Evolutionary conservation across 2,797 vertebrate species (phyloP), one percentile per base, ranked within the genome.

Genomic region (Anolis apletophallus): DNA sequence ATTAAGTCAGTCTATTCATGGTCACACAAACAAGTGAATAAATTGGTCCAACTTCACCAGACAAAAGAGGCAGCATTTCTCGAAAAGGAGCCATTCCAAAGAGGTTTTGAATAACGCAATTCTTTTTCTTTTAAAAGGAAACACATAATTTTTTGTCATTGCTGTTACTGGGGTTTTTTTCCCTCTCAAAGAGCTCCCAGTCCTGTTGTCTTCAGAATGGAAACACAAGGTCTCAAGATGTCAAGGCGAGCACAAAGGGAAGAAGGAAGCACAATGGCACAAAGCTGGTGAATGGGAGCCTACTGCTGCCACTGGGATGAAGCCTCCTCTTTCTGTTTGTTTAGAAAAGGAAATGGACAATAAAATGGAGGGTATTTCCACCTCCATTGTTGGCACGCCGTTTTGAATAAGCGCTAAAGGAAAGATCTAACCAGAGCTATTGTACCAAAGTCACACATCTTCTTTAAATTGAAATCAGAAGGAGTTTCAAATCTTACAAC

Each of bases 1-100:
- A 85, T 84, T 76, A 81, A 88, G 54, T 72, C 36, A 61, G 34
- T 76, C 77, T 88, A 67, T 88, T 88, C 81, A 80, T 82, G 74
- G 87, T 23, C 82, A 69, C 61, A 84, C 75, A 84, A 88, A 83
- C 86, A 87, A 84, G 76, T 23, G 32, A 26, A 84, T 84, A 80
- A 80, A 84, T 88, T 88, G 87, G 32, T 82, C 87, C 50, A 55
- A 14, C 46, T 3, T 5, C 12, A 50, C 71, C 69, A 81, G 85
- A 74, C 59, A 88, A 84, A 86, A 81, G 82, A 55, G 13, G 54
- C 16, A 76, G 26, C 21, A 12, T 5, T 75, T 74, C 68, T 21
- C 14, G 71, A 14, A 64, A 81, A 52, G 17, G 80, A 74, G 57
- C 67, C 57, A 74, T 50, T 73, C 21, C 19, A 34, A 17, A 57